Percentiles rank a stretch among this genome's conserved stretches.
These are phyloP conservation scores for Numida meleagris DNA, from an alignment of 2,113 vertebrate species.

Conservation along the genomic window DNA sequence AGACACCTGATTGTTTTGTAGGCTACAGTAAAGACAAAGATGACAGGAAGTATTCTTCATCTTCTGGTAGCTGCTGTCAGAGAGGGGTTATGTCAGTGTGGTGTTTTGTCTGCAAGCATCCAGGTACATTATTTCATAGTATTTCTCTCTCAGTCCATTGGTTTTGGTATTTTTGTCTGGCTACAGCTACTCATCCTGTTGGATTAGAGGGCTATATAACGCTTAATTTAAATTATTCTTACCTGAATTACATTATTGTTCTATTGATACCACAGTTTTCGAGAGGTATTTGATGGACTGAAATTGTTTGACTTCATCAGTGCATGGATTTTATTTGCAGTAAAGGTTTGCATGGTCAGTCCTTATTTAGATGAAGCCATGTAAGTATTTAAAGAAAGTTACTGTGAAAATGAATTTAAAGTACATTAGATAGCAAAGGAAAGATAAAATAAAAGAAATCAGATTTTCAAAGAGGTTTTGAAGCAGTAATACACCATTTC, in stretches of 20 bases:
- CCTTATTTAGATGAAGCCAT: neutral
- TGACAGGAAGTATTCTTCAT: neutral
- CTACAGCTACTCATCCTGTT: neutral
- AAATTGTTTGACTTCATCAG: neutral
- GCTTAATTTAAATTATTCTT: neutral
- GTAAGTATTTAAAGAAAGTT: conserved; percentile 32
- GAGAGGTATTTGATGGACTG: neutral
- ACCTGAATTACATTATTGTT: neutral
- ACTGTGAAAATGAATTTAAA: neutral
- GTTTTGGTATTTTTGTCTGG: neutral
- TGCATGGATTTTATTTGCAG: neutral
- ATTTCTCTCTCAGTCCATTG: neutral
- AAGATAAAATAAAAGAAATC: neutral
- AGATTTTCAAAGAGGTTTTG: neutral
- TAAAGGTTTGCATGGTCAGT: neutral
- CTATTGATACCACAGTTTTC: neutral
- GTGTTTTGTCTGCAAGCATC: neutral
- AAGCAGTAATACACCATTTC: neutral
- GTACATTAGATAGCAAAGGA: neutral
- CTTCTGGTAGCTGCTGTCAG: neutral
- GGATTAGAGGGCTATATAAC: neutral
- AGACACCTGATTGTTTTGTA: neutral
- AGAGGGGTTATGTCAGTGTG: neutral
- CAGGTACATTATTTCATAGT: neutral
- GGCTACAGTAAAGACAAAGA: neutral